Evolutionary conservation across 2,797 vertebrate genomes (phyloP).

Genomic region (Emys orbicularis): DNA sequence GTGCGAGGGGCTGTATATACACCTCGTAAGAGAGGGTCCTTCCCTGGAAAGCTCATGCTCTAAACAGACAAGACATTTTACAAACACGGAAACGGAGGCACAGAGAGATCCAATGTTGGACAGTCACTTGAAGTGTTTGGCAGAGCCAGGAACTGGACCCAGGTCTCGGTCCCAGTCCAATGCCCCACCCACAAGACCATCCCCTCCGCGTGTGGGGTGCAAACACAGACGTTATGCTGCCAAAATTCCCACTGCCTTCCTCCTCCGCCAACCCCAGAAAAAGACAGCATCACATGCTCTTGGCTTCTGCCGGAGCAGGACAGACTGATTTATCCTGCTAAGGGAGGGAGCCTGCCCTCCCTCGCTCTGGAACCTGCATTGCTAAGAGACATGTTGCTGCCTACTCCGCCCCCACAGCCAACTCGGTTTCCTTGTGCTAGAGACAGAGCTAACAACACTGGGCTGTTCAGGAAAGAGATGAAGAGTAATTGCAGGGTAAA

Average conservation of each 20-base stretch:
- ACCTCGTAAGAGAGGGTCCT: background rate
- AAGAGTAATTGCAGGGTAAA: conserved; percentile 7
- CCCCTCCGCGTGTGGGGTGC: background rate
- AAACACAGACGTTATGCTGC: background rate
- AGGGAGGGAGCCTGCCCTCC: fast-evolving
- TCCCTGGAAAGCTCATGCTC: background rate
- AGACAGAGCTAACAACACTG: background rate
- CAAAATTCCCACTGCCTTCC: fast-evolving
- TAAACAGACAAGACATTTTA: background rate
- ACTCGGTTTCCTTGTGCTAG: fast-evolving
- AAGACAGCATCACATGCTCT: background rate
- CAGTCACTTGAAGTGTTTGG: background rate
- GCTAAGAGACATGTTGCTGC: background rate
- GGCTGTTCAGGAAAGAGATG: background rate
- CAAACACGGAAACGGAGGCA: background rate
- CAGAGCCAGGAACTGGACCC: background rate
- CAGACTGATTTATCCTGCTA: fast-evolving
- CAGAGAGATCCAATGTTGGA: background rate
- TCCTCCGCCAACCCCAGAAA: background rate
- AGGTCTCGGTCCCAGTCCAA: background rate
- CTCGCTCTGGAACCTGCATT: background rate
- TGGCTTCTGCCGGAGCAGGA: background rate
- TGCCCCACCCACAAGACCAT: background rate
- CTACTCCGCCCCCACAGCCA: background rate
- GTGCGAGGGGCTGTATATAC: background rate